Conservation (phyloP, 2,888 invertebrate species). For the Cerastoderma edule region DNA sequence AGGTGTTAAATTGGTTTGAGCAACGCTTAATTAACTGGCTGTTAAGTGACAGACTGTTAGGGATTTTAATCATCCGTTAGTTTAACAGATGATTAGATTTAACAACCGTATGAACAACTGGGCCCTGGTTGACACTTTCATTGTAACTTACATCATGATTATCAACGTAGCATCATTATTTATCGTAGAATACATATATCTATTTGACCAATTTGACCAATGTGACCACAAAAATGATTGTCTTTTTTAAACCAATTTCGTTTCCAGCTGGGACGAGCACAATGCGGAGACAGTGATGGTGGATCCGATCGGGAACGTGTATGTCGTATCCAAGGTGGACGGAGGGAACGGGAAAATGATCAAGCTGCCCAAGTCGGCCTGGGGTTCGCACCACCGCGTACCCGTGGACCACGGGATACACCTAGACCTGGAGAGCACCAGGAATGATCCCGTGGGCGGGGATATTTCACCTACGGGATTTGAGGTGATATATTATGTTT, state of each 20-base stretch:
- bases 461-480: conserved; percentile 51
- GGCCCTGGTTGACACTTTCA: too few species aligned
- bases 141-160: too few species aligned
- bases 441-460: conserved; percentile 44
- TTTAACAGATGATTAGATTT: too few species aligned
- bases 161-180: too few species aligned
- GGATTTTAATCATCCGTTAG: too few species aligned
- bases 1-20: too few species aligned
- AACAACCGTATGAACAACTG: too few species aligned
- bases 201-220: background rate
- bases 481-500: too few species aligned
- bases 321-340: conserved; percentile 48
- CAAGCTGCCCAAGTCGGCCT: conserved; percentile 40
- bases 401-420: conserved; percentile 29
- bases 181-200: too few species aligned
- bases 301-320: conserved; percentile 47
- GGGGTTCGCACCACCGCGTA: conserved; percentile 33
- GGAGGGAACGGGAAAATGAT: conserved; percentile 46
- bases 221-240: background rate
- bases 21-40: too few species aligned
- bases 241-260: background rate
- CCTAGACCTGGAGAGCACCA: conserved; percentile 34
- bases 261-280: conserved; percentile 46
- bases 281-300: conserved; percentile 57
- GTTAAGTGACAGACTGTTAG: too few species aligned